Conservation (phyloP, 2,888 invertebrate species). For the Aporophyla lueneburgensis region DNA sequence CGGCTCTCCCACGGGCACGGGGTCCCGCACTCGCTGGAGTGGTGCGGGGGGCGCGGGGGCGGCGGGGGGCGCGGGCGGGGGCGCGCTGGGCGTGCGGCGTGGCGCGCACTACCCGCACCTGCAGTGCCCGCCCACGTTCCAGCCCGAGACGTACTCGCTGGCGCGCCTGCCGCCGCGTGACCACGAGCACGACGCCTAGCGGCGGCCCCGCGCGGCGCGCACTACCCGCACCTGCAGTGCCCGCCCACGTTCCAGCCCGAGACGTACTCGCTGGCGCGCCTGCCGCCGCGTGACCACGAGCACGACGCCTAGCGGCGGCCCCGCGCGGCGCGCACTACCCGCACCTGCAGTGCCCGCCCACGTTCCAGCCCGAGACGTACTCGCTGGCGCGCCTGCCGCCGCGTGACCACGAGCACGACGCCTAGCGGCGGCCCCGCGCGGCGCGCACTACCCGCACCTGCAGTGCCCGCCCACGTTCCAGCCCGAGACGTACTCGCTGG, state of each 20-base stretch:
- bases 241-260: constrained; percentile 97
- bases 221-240: constrained; percentile 92
- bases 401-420: constrained; percentile 26
- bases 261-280: constrained; percentile 93
- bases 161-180: constrained; percentile 73
- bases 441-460: constrained; percentile 83
- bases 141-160: constrained; percentile 95
- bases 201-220: constrained; percentile 37
- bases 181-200: constrained; percentile 59
- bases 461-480: constrained; percentile 97
- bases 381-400: constrained; percentile 89
- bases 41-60: background rate
- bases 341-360: constrained; percentile 94
- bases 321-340: constrained; percentile 70
- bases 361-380: constrained; percentile 96
- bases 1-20: constrained; percentile 1
- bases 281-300: constrained; percentile 49
- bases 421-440: constrained; percentile 64
- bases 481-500: constrained; percentile 95
- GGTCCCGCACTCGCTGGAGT: constrained; percentile 7
- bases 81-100: constrained; percentile 79
- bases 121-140: constrained; percentile 96
- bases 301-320: constrained; percentile 64
- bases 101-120: constrained; percentile 93
- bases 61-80: constrained; percentile 15